Conservation (phyloP, 2,797 vertebrate species). For the Falco rusticolus region DNA sequence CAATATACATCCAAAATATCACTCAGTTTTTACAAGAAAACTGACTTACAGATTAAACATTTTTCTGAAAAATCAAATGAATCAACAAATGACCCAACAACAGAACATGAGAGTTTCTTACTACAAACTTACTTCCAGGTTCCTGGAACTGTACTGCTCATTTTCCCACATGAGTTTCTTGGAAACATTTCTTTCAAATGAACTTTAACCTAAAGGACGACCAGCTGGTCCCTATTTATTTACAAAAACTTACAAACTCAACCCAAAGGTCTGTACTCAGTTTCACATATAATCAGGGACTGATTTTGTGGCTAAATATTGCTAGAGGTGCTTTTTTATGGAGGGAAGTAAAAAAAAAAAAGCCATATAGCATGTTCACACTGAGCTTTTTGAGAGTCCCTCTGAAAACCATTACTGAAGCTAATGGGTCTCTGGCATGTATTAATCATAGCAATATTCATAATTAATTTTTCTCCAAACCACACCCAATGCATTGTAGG, state of each 20-base stretch:
- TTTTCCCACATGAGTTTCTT: slow-evolving; percentile 41
- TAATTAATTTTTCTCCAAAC: not conserved
- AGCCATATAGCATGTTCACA: not conserved
- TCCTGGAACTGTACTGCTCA: not conserved
- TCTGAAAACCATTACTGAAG: slow-evolving; percentile 4
- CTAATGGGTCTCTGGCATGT: slow-evolving; percentile 1
- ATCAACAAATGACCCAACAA: not conserved
- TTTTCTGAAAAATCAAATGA: not conserved
- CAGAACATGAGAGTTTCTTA: not conserved
- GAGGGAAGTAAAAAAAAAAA: not conserved
- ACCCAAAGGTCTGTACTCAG: not conserved
- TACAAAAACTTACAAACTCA: slow-evolving; percentile 9
- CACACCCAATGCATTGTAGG: not conserved
- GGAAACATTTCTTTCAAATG: slow-evolving; percentile 22
- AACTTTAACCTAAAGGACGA: slow-evolving; percentile 44
- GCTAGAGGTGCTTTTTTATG: not conserved
- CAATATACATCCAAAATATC: not conserved
- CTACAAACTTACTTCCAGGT: not conserved
- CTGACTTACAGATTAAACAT: not conserved
- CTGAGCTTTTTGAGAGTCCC: not conserved
- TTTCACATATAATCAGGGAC: not conserved
- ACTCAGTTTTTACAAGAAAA: not conserved
- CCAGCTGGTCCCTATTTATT: slow-evolving; percentile 56
- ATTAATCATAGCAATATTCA: slow-evolving; percentile 21
- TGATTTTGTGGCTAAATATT: not conserved